Base-by-base conservation (phyloP, 2,113 vertebrate species). In the Rynchops niger region DNA sequence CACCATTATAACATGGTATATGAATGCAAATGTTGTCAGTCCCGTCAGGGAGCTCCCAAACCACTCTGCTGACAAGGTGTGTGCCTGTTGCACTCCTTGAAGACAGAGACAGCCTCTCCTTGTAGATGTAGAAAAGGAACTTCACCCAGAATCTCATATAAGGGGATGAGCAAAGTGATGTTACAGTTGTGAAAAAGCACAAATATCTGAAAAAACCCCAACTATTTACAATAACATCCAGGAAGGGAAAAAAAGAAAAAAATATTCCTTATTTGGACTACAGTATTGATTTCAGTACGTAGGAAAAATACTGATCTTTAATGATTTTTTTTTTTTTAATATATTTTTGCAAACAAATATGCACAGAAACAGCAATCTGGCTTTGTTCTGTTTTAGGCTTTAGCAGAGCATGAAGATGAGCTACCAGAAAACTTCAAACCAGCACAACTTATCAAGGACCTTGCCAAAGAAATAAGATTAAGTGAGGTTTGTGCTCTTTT, bases 341-440 rank as follows among this genome's bases (percentile, higher is more conserved):
- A 13, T 34, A 12, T 58, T 85, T 61, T 42, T 69, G 9, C 6
- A 59, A 63, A 95, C 43, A 43, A 56, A 3, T 5, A 6, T 11
- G 43, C 38, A 61, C 21, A 76, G 49, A 82, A 95, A 50, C 49
- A 89, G 34, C 36, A 30, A 2, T 69, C 32, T 95, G 59, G 25
- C 55, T 94, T 96, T 97, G 30, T 95, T 97, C 42, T 91, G 45
- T 97, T 96, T 40, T 65, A 99, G 99, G 99, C 99, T 74, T 98
- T 99, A 95, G 97, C 99, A 72, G 99, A 99, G 89, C 99, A 99
- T 58, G 99, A 99, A 97, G 99, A 99, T 74, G 99, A 99, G 94
- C 99, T 99, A 88, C 99, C 99, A 55, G 99, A 99, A 98, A 99
- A 99, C 98, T 99, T 99, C 98, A 99, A 99, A 97, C 99, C 99